Base-by-base conservation (phyloP, 2,888 invertebrate species). In the Athrips mouffetella region DNA sequence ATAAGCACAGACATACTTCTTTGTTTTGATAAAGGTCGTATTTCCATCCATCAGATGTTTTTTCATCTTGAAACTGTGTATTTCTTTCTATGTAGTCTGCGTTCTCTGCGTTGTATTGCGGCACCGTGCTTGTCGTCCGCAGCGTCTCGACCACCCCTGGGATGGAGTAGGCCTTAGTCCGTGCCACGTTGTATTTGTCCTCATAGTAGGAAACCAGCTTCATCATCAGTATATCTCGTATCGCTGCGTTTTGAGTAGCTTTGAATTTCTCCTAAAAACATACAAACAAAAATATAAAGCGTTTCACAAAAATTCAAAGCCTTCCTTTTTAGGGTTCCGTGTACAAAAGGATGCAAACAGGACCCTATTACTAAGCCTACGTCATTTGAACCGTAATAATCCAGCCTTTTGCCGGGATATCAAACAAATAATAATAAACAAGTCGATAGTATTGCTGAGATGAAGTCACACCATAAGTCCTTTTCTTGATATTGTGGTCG, bases 161-260 rank as follows among this genome's bases (percentile, higher is more conserved):
- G 18, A 21, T 37, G 1, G 37, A 21, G 37, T n/a, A 37, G 5
- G 4, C n/a, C 1, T 37, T 37, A 10, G 25, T 55, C 52, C 59
- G 56, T 39, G 55, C 3, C 10, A 55, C 56, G 3, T 73, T 73
- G 56, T 76, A 80, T 58, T 80, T 81, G 51, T 77, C 71, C 52
- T 80, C 81, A 48, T 80, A 81, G 59, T 77, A 80, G 8, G 78
- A 78, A 10, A 81, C 73, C 13, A 81, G 67, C 54, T 80, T 80
- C 77, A 81, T 71, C 79, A 80, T 80, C 6, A 80, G 62, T 13
- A 70, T 65, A 47, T 74, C 76, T 53, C 63, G 65, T 20, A 77
- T 52, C 16, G 63, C 57, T 15, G 54, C 58, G 41, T 70, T 76
- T 60, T 70, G 70, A 2, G n/a, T 37, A 6, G 21, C 21, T 37